A percentile compares a stretch with the other conserved stretches of the same genome.
These are phyloP conservation scores for Halocynthia aurantium DNA, from an alignment of 23 tunicate species.

Conservation along the genomic window DNA sequence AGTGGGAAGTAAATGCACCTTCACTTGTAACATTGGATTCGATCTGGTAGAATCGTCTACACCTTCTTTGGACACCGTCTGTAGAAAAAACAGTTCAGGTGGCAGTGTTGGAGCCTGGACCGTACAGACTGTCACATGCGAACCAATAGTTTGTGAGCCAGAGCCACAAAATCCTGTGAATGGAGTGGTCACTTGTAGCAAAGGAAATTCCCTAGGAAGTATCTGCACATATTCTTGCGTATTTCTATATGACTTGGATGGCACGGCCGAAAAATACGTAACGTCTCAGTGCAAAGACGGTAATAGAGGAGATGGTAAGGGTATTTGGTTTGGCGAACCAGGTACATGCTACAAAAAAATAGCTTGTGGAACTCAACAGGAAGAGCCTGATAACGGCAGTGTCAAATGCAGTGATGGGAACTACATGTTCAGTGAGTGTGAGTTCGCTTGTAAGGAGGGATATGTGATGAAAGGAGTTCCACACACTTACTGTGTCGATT, in stretches of 20 bases:
- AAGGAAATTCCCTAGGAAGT: background rate
- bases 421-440: slow-evolving; percentile 9
- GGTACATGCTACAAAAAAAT: slow-evolving; percentile 8
- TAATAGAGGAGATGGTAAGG: slow-evolving; percentile 1
- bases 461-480: slow-evolving; percentile 4
- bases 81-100: background rate
- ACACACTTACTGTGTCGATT: slow-evolving; percentile 1
- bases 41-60: background rate
- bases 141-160: slow-evolving; percentile 6
- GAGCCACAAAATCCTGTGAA: slow-evolving; percentile 3
- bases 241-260: slow-evolving; percentile 12
- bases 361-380: background rate
- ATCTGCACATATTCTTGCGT: slow-evolving; percentile 15
- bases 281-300: background rate
- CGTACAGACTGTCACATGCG: slow-evolving; percentile 1
- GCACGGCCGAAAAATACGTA: background rate
- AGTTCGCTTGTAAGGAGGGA: slow-evolving; percentile 16
- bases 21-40: slow-evolving; percentile 17
- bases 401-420: slow-evolving; percentile 1
- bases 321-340: slow-evolving; percentile 23
- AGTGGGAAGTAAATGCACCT: slow-evolving; percentile 12
- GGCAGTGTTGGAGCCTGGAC: background rate
- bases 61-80: background rate
- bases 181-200: slow-evolving; percentile 8
- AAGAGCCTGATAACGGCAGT: slow-evolving; percentile 4